A percentile compares a stretch with the other conserved stretches of the same genome.
phyloP scores from a whole-genome alignment of 1,140 invertebrate species.

The Hirudo medicinalis region DNA sequence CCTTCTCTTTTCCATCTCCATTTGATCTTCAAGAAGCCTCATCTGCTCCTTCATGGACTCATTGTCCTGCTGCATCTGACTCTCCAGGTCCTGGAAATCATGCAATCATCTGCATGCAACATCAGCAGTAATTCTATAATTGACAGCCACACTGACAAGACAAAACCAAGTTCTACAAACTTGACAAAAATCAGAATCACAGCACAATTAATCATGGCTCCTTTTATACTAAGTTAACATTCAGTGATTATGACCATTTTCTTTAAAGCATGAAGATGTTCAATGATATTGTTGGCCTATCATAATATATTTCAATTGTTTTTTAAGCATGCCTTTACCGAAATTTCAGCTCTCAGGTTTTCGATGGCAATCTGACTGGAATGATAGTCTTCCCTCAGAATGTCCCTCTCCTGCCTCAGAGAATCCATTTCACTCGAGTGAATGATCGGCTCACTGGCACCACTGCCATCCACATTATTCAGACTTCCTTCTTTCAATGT shows the following conservation, averaged over 20 bases:
- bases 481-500: constrained; percentile 49
- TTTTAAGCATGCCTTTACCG: background rate
- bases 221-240: no score
- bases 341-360: constrained; percentile 46
- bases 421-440: constrained; percentile 40
- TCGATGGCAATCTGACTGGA: constrained; percentile 46
- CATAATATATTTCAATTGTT: no score
- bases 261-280: no score
- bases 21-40: constrained; percentile 45
- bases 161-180: no score
- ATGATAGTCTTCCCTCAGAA: constrained; percentile 50
- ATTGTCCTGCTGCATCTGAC: constrained; percentile 35
- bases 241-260: no score
- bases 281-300: no score
- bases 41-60: constrained; percentile 33
- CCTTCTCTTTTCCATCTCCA: constrained; percentile 46
- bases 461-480: constrained; percentile 33
- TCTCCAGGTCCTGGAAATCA: constrained; percentile 31
- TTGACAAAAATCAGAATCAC: no score
- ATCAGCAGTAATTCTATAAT: background rate
- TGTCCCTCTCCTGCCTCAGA: constrained; percentile 50
- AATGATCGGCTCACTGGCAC: constrained; percentile 29
- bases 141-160: background rate
- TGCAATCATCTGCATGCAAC: no score
- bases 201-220: no score